Conservation (phyloP, 2,797 vertebrate species). For the Eleutherodactylus coqui region DNA sequence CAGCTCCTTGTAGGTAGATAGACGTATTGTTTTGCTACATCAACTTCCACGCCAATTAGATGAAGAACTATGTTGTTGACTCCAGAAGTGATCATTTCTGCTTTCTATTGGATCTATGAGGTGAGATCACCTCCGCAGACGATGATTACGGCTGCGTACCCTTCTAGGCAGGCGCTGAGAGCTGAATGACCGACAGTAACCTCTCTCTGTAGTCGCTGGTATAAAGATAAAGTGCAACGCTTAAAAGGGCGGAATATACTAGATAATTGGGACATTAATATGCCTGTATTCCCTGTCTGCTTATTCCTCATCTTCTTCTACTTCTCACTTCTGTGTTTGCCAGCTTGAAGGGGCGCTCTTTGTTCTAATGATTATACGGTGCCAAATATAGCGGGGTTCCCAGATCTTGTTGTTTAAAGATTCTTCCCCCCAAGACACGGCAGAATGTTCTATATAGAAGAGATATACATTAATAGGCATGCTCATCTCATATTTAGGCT, state of each 20-base stretch:
- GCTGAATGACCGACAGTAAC: slow-evolving; percentile 55
- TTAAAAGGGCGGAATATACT: neutral
- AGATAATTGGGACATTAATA: neutral
- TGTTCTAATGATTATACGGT: neutral
- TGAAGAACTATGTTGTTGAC: neutral
- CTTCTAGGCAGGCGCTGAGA: slow-evolving; percentile 42
- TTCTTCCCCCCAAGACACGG: no score
- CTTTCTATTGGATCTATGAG: neutral
- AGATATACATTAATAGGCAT: no score
- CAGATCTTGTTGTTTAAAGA: neutral
- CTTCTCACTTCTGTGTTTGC: neutral
- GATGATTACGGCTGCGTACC: neutral
- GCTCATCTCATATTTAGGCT: no score
- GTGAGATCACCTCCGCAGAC: neutral
- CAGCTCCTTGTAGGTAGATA: no score
- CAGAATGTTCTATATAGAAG: no score
- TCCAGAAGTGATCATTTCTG: neutral
- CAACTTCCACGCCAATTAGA: no score
- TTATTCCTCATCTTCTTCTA: neutral
- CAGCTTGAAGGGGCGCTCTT: neutral
- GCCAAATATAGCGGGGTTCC: neutral
- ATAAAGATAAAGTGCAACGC: neutral
- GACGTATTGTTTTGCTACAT: no score
- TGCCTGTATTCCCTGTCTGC: neutral
- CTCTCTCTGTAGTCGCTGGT: neutral